Base-by-base conservation (phyloP, 1,140 invertebrate species). In the Goniozus legneri region DNA sequence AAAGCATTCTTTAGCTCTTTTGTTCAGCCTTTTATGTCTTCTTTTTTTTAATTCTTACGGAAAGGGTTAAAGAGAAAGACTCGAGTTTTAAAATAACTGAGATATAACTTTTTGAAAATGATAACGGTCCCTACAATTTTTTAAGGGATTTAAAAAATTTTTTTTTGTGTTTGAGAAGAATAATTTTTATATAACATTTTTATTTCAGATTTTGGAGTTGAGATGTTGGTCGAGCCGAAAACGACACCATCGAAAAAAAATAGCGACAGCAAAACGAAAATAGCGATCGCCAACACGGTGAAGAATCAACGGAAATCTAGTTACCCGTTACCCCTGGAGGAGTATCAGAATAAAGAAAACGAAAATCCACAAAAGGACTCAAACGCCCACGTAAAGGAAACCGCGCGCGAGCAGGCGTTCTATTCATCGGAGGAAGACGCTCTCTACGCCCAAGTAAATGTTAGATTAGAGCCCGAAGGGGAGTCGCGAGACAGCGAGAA, bases 341-440 rank as follows among this genome's bases (percentile, higher is more conserved):
- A 82, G 43, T 76, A 66, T 46, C 82, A 85, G 58, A 84, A 86
- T 57, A 85, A 85, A 54, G 84, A 85, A 63, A 86, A 86, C 58
- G 82, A 85, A 52, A 83, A 81, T 64, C 82, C 83, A 4, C 58
- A 76, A 52, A 65, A 82, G 60, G 68, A 78, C 56, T 54, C 65
- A 56, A 56, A 58, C 69, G 16, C 37, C 4, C 43, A 45, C 12
- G 16, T 38, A 2, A 31, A 33, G 0, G 44, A 48, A 7, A 16
- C 33, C 4, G 12, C 35, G 21, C 42, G 40, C 24, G 55, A 58
- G 20, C 24, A 49, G 16, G 30, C 44, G 38, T 44, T 57, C 42
- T 54, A 63, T 37, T 45, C 58, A 0, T 57, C 61, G 0, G 71
- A 72, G 3, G 71, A 74, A 3, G 70, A 72, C 31, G 67, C 60